A percentile compares a stretch with the other conserved stretches of the same genome.
Conservation (phyloP, 2,797 vertebrate genomes). For the Myoxocephalus aenaeus region DNA sequence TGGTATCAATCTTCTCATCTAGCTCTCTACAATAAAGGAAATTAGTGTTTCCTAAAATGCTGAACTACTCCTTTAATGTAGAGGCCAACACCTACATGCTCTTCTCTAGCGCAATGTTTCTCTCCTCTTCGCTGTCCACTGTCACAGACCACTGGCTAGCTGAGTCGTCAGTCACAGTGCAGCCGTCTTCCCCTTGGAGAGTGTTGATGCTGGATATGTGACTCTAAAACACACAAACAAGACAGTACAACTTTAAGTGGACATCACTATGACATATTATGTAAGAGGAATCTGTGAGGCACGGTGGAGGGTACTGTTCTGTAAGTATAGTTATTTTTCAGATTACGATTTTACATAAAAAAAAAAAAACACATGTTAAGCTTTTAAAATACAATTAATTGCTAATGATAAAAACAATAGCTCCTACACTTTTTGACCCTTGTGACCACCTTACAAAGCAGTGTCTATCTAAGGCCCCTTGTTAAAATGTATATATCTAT, state of each 20-base stretch:
- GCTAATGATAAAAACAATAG: neutral
- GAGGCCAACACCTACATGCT: constrained; percentile 86
- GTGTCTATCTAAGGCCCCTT: neutral
- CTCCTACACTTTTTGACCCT: neutral
- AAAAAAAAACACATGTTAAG: neutral
- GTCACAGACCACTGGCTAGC: constrained; percentile 69
- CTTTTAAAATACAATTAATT: neutral
- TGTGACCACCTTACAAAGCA: neutral
- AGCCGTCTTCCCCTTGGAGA: constrained; percentile 67
- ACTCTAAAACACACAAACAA: constrained; percentile 58
- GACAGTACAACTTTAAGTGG: neutral
- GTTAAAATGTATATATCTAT: neutral
- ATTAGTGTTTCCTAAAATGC: neutral
- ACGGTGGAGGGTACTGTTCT: neutral
- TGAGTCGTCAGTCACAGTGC: constrained; percentile 64
- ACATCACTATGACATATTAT: neutral
- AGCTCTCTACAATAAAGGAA: neutral
- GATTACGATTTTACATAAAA: neutral
- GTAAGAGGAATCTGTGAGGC: neutral
- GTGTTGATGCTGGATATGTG: constrained; percentile 65
- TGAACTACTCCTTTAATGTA: neutral
- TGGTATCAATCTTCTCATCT: neutral
- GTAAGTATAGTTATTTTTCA: neutral
- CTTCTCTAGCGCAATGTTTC: constrained; percentile 87
- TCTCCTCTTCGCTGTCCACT: constrained; percentile 85